Evolutionary conservation across 2,888 invertebrate species (phyloP), one percentile per base, ranked within the genome.

Genomic region (Callyntrura sp.): DNA sequence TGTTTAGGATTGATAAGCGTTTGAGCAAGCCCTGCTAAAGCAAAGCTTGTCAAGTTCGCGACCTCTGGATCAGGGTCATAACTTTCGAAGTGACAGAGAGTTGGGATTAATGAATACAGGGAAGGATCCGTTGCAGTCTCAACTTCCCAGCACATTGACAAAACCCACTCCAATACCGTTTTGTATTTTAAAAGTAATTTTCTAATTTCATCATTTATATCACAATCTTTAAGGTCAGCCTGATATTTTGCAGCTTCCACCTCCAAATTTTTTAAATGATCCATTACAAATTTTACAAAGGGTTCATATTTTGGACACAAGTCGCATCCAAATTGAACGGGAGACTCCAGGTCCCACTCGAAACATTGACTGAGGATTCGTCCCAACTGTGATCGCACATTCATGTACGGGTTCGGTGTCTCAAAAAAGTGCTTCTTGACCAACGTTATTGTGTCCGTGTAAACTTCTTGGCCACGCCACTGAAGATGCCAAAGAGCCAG

Each of bases 31-130:
- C 96, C 95, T 0, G 97, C 96, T 45, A 98, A 94, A 89, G 97
- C 95, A 79, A 95, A 95, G 62, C 96, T 95, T 93, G 97, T 97
- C 51, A 96, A 95, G 90, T 96, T 95, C 20, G 96, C 95, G 91
- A 98, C 94, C 94, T 98, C 98, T 92, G 97, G 97, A 94, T 98
- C 97, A 20, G 96, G 96, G 93, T 97, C 97, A 93, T 97, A 97
- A 93, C 96, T 97, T 94, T 97, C 97, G 92, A 97, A 95, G 14
- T 96, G 96, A 94, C 97, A 97, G 82, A 97, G 96, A 92, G 96
- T 94, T 0, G 96, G 96, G 90, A 96, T 95, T 91, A 97, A 94
- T 82, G 95, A 94, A 94, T 96, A 96, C 93, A 96, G 76, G 35
- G 90, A 91, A 0, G 92, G 91, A 20, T 90, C 73, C 94, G 94